Evolutionary conservation across 2,797 vertebrate species (phyloP).

Genomic region (Fratercula arctica): DNA sequence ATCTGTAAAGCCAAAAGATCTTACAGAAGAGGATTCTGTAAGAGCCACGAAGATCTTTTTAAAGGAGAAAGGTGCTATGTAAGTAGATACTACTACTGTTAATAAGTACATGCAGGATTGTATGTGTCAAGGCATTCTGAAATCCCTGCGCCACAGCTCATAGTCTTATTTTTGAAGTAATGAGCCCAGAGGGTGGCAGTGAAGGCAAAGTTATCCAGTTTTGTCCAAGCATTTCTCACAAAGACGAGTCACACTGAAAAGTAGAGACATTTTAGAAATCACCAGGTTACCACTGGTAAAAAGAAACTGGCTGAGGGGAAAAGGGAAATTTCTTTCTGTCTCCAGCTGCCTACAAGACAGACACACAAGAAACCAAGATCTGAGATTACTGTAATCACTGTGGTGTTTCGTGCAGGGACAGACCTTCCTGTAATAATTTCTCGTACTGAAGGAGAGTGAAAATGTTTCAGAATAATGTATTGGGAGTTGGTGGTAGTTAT

Average conservation of each 20-base stretch:
- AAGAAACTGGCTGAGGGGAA: background rate
- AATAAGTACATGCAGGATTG: background rate
- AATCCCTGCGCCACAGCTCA: background rate
- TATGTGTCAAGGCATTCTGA: background rate
- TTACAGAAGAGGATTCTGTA: background rate
- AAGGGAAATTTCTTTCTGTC: background rate
- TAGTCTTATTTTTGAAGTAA: background rate
- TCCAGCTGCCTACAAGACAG: background rate
- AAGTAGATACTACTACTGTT: background rate
- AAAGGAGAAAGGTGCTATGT: background rate
- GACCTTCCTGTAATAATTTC: background rate
- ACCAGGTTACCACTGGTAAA: background rate
- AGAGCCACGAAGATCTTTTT: background rate
- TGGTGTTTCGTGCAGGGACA: background rate
- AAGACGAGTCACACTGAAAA: background rate
- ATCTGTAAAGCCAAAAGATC: background rate
- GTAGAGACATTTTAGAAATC: background rate
- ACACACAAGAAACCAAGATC: background rate
- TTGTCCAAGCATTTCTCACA: background rate
- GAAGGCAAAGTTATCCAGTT: slow-evolving; percentile 40
- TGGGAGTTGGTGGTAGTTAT: background rate
- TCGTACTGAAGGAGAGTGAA: background rate
- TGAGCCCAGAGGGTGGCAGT: slow-evolving; percentile 64
- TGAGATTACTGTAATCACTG: background rate
- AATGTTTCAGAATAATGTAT: background rate